Evolutionary conservation across 2,797 vertebrate genomes (phyloP).

Genomic region (Chloroceryle inda): DNA sequence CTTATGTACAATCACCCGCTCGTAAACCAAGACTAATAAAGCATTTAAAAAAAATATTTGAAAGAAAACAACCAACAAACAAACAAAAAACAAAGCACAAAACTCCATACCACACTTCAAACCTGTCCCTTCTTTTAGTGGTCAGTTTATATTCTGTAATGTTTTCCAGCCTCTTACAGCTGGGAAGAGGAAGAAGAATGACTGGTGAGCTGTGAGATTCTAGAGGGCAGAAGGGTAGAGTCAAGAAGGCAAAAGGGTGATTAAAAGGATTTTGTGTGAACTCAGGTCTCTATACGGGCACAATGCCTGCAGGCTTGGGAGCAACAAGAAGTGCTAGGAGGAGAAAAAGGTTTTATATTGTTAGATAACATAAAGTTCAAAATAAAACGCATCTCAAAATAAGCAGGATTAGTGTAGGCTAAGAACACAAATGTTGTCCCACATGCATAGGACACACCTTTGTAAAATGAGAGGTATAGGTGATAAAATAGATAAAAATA

Average conservation of each 20-base stretch:
- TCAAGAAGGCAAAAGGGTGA: neutral
- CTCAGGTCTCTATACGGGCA: neutral
- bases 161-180: neutral
- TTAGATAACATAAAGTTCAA: neutral
- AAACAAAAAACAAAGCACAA: too few relatives aligned
- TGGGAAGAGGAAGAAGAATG: neutral
- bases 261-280: neutral
- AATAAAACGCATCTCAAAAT: neutral
- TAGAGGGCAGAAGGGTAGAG: neutral
- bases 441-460: rapidly evolving
- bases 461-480: neutral
- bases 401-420: neutral
- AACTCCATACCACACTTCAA: neutral
- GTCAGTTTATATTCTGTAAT: neutral
- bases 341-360: neutral
- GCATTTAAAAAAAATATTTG: neutral
- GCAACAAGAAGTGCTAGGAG: neutral
- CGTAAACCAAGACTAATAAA: neutral
- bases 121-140: neutral
- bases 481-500: rapidly evolving
- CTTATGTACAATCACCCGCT: neutral
- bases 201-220: neutral
- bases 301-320: neutral
- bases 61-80: neutral
- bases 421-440: neutral